Evolutionary conservation across 2,113 vertebrate genomes (phyloP).

Genomic region (Paradoxurus hermaphroditus): DNA sequence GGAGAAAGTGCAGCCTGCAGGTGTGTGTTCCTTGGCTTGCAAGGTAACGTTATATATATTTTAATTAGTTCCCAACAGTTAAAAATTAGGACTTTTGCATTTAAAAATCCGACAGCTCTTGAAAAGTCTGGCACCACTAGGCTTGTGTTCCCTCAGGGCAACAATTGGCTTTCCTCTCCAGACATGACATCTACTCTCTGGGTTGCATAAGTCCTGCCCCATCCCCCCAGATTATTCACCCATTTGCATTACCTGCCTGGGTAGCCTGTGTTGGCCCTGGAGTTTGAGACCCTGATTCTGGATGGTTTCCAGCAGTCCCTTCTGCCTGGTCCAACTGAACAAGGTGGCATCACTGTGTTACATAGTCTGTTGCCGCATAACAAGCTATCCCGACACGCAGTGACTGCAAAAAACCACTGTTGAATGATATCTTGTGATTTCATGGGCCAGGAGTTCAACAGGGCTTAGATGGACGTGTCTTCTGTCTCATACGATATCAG

Average conservation of each 20-base stretch:
- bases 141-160: background rate
- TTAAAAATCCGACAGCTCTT: conserved; percentile 23
- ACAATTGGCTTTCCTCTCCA: background rate
- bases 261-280: background rate
- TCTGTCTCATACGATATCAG: background rate
- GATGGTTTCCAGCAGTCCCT: background rate
- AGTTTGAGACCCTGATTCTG: background rate
- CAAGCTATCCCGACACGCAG: background rate
- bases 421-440: background rate
- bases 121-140: background rate
- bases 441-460: background rate
- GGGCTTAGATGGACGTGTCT: background rate
- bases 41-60: background rate
- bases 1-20: background rate
- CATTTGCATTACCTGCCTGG: background rate
- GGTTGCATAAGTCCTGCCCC: background rate
- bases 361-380: background rate
- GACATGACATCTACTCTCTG: background rate
- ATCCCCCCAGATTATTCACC: background rate
- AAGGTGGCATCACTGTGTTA: background rate
- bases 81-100: background rate
- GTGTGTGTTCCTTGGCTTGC: background rate
- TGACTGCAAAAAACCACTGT: background rate
- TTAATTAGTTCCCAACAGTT: background rate
- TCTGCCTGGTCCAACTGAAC: background rate